phyloP scores from a whole-genome alignment of 2,113 vertebrate genomes.

The Heterotilapia buettikoferi region DNA sequence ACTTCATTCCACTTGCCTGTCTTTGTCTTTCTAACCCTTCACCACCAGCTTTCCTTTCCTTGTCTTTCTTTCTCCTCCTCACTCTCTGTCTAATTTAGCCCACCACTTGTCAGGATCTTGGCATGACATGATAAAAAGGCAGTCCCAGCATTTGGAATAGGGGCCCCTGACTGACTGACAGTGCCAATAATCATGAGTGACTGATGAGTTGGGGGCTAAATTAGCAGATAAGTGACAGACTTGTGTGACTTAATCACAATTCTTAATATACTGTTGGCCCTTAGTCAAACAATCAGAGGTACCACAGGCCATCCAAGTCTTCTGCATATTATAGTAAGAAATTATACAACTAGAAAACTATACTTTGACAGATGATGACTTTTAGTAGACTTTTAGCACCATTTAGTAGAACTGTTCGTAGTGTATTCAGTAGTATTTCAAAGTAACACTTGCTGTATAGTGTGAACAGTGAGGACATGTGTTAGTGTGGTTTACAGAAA shows the following conservation, averaged over 20 bases:
- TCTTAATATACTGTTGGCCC: neutral
- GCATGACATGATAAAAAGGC: slow-evolving; percentile 36
- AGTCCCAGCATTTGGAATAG: slow-evolving; percentile 13
- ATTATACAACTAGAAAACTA: neutral
- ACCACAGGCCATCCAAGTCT: neutral
- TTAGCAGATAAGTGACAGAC: slow-evolving; percentile 24
- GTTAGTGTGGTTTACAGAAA: neutral
- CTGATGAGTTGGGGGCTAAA: slow-evolving; percentile 30
- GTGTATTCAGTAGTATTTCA: neutral
- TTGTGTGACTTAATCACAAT: slow-evolving; percentile 25
- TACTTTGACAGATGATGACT: neutral
- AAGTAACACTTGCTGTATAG: neutral
- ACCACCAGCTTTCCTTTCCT: neutral
- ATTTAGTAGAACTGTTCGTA: neutral
- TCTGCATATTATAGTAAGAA: neutral
- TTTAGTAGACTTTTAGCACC: neutral
- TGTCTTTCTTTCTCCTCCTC: slow-evolving; percentile 3
- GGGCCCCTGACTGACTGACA: slow-evolving; percentile 21
- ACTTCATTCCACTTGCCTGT: neutral
- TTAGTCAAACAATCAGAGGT: neutral
- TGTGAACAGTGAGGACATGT: neutral
- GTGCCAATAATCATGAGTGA: slow-evolving; percentile 50
- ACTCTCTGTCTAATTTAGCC: slow-evolving; percentile 44
- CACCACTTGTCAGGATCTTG: slow-evolving; percentile 48
- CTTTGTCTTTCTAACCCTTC: neutral